Evolutionary conservation across 2,113 vertebrate genomes (phyloP), one percentile per base, ranked within the genome.

Genomic region (Pampusana beccarii): DNA sequence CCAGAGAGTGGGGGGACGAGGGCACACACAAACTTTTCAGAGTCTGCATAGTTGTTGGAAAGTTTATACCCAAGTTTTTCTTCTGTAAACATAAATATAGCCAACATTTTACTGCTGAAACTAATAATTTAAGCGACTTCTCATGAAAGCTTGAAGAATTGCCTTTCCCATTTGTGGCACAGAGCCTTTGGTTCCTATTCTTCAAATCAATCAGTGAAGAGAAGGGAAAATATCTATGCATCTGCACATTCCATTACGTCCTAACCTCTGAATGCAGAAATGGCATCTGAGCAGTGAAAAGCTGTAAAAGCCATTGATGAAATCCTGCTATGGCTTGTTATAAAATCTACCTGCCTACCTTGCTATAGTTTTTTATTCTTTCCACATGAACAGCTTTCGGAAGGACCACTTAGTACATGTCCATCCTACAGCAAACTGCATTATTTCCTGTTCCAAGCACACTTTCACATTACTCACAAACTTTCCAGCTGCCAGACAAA

Each of bases 221-320:
- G 80, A 95, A 93, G 71, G 56, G 71, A 64, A 95, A 94, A 96
- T 95, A 71, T 88, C 93, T 80, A 0, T 90, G 80, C 71, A 86
- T 95, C 95, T 97, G 94, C 78, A 94, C 74, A 96, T 93, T 74
- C 88, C 84, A 93, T 97, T 95, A 93, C 72, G 83, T 28, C 78
- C 87, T 66, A 79, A 94, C 88, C 79, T 92, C 87, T 75, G 91
- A 86, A 95, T 80, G 81, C 88, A 95, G 83, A 77, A 95, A 51
- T 91, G 92, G 65, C 86, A 91, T 93, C 82, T 31, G 73, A 96
- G 94, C 42, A 80, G 92, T n/a, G 58, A 65, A 82, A 94, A 94
- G 58, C 92, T 95, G 94, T 60, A 88, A 92, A 96, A 96, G 78
- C 80, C 92, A 95, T 91, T 21, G 91, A 53, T 46, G 90, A 87